Evolutionary conservation across 2,113 vertebrate species (phyloP).

Genomic region (Dromiciops gliroides): DNA sequence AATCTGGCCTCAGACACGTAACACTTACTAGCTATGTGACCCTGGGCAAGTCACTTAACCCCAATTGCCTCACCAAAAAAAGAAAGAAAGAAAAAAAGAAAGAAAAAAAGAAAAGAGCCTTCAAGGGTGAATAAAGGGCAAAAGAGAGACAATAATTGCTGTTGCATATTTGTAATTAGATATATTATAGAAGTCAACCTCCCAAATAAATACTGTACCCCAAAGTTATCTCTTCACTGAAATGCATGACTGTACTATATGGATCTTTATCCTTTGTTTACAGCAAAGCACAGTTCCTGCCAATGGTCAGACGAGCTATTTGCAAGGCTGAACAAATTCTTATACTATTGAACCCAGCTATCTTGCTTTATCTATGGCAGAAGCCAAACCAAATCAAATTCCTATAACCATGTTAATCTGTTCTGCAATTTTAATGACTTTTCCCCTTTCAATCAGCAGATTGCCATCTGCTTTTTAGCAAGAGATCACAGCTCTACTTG

Average conservation of each 20-base stretch:
- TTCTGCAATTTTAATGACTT: background rate
- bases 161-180: background rate
- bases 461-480: constrained; percentile 1
- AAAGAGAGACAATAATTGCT: background rate
- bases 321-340: background rate
- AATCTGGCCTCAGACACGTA: no score
- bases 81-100: no score
- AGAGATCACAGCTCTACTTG: background rate
- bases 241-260: background rate
- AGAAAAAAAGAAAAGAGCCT: no score
- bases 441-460: background rate
- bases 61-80: no score
- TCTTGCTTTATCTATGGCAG: background rate
- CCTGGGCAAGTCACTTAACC: no score
- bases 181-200: background rate
- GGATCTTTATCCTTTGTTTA: constrained; percentile 13
- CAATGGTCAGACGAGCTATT: constrained; percentile 7
- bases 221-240: background rate
- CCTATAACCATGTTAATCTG: background rate
- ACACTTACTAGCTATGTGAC: no score
- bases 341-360: background rate
- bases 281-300: background rate
- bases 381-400: constrained; percentile 8
- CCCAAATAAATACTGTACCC: background rate
- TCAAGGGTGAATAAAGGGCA: no score